phyloP scores from a whole-genome alignment of 2,888 invertebrate species.

The Conus canariensis region DNA sequence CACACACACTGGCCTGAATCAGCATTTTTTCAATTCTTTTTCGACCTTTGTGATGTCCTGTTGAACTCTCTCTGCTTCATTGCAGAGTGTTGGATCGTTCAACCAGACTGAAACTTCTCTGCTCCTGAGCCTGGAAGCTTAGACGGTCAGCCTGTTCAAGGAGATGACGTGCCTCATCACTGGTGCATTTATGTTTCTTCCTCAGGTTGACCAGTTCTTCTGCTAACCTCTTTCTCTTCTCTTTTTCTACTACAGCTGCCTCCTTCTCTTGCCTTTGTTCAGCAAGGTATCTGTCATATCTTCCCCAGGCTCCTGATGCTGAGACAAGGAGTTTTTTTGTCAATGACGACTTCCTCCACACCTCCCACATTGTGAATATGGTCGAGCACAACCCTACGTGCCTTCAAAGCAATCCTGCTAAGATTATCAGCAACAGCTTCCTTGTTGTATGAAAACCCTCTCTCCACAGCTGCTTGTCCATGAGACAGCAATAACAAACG shows the following conservation, averaged over 20 bases:
- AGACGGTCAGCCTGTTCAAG: too few relatives aligned
- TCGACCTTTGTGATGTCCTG: too few relatives aligned
- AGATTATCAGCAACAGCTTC: conserved; percentile 7
- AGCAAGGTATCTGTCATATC: neutral
- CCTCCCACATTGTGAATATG: neutral
- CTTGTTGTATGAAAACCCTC: conserved; percentile 5
- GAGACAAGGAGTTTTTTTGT: conserved; percentile 16
- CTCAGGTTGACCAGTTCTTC: too few relatives aligned
- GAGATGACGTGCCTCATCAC: too few relatives aligned
- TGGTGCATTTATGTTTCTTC: too few relatives aligned
- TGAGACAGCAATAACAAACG: neutral
- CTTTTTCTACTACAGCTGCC: neutral
- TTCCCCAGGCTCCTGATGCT: conserved; percentile 10
- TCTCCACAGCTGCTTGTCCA: conserved; percentile 22
- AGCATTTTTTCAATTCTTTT: too few relatives aligned
- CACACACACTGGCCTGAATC: too few relatives aligned
- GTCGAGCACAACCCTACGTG: neutral
- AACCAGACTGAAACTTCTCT: too few relatives aligned
- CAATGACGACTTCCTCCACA: conserved; percentile 6
- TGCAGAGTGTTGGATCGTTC: too few relatives aligned
- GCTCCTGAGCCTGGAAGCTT: too few relatives aligned
- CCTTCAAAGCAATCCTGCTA: conserved; percentile 6
- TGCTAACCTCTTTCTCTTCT: too few relatives aligned
- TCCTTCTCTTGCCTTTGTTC: neutral
- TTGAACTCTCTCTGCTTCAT: too few relatives aligned